Percentiles rank a stretch among this genome's conserved stretches.
These are phyloP conservation scores for Drosophila cracens DNA, from an alignment of 2,888 invertebrate genomes.

Conservation along the genomic window DNA sequence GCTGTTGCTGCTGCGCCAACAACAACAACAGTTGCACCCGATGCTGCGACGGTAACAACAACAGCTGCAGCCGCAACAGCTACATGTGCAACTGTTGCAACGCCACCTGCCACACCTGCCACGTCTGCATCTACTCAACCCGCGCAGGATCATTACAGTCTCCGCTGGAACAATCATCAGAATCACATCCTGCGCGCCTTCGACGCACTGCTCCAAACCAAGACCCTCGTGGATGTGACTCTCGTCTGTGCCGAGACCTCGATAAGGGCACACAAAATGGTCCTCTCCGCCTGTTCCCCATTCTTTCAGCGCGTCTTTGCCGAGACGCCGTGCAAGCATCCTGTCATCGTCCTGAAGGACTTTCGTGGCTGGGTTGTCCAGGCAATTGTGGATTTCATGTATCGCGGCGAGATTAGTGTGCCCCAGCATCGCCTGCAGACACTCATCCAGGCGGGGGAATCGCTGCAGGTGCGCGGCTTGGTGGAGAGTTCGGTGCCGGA, in stretches of 20 bases:
- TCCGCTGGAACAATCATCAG: slow-evolving; percentile 97
- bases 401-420: slow-evolving; percentile 95
- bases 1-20: slow-evolving; percentile 21
- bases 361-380: slow-evolving; percentile 95
- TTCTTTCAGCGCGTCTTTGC: slow-evolving; percentile 95
- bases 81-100: slow-evolving; percentile 21
- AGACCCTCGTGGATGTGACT: slow-evolving; percentile 95
- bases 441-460: slow-evolving; percentile 94
- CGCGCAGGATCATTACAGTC: slow-evolving; percentile 93
- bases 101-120: slow-evolving; percentile 63
- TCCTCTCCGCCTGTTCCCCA: slow-evolving; percentile 94
- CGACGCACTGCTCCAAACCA: slow-evolving; percentile 94
- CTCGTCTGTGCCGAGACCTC: slow-evolving; percentile 94
- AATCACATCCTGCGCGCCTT: slow-evolving; percentile 94
- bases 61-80: slow-evolving; percentile 19
- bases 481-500: slow-evolving; percentile 87
- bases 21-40: slow-evolving; percentile 18
- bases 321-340: slow-evolving; percentile 97
- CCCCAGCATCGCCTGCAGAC: slow-evolving; percentile 93
- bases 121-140: slow-evolving; percentile 65
- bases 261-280: slow-evolving; percentile 95
- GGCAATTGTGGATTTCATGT: slow-evolving; percentile 96
- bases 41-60: slow-evolving; percentile 14
- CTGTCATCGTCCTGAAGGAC: slow-evolving; percentile 96
- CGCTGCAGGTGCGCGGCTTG: slow-evolving; percentile 92